A percentile compares a stretch with the other conserved stretches of the same genome.
phyloP scores from a whole-genome alignment of 2,888 invertebrate genomes.

The Volucella zonaria region DNA sequence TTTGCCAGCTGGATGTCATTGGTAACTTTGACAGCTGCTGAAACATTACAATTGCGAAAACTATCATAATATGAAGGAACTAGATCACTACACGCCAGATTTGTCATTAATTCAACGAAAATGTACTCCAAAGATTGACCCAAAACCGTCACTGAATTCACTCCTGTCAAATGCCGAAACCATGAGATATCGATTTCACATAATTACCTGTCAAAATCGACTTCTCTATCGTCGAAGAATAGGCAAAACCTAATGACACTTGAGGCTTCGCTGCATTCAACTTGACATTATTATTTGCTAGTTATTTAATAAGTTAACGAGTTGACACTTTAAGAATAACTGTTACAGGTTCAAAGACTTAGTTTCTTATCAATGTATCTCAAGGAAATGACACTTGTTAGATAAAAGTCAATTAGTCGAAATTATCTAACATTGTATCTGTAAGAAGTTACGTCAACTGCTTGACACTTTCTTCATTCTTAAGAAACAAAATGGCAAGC shows the following conservation, averaged over 20 bases:
- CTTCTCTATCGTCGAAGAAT: background rate
- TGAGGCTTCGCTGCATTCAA: conserved; percentile 5
- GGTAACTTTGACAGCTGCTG: too few relatives aligned
- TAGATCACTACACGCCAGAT: too few relatives aligned
- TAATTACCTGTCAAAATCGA: too few relatives aligned
- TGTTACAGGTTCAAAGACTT: background rate
- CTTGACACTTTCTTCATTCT: conserved; percentile 64
- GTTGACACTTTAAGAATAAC: background rate
- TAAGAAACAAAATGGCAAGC: conserved; percentile 40
- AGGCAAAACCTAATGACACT: background rate
- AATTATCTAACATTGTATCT: background rate
- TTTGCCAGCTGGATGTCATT: too few relatives aligned
- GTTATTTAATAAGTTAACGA: conserved; percentile 13
- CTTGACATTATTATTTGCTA: background rate
- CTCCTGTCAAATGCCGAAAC: too few relatives aligned
- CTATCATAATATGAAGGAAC: too few relatives aligned
- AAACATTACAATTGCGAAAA: too few relatives aligned
- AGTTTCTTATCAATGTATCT: conserved; percentile 18
- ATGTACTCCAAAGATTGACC: too few relatives aligned
- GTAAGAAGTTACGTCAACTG: conserved; percentile 39
- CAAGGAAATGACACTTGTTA: conserved; percentile 9
- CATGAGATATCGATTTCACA: too few relatives aligned
- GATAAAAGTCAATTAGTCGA: conserved; percentile 16
- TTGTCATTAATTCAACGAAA: too few relatives aligned
- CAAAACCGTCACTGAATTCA: too few relatives aligned